Evolutionary conservation across 2,797 vertebrate genomes (phyloP), one percentile per base, ranked within the genome.

Genomic region (Pterois miles): DNA sequence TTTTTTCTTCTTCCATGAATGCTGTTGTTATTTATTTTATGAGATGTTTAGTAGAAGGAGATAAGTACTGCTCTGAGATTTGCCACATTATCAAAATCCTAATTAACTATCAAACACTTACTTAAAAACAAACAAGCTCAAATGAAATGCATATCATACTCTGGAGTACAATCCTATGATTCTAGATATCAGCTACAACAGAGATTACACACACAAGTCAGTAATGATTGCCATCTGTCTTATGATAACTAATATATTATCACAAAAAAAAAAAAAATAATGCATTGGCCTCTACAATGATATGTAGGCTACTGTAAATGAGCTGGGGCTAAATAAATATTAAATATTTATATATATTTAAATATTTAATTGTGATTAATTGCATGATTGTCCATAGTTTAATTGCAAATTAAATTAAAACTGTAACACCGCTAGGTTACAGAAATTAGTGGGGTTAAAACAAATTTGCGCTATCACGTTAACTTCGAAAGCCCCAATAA

Each of bases 51-150:
- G 23, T 8, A 48, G 40, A 5, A 9, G 34, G 65, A 81, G 56
- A 69, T 54, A 38, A 76, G 29, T 23, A 14, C 66, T 40, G 74
- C 62, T 72, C 52, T 76, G 74, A 82, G 83, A 52, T 85, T 76
- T 80, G 64, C 75, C 74, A 75, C 71, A 71, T 73, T 81, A 60
- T 34, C n/a, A 68, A 80, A 76, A 85, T 66, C 66, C 63, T 64
- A 82, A 88, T 86, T 76, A 86, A 64, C 16, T 4, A 33, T 38
- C 52, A 36, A 20, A 13, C 63, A 48, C 59, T 65, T 48, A 36
- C 9, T 46, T 20, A 23, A 65, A 67, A 60, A 40, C 63, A 38
- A 62, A 76, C 31, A 12, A n/a, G n/a, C 54, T 69, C 2, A 64
- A 54, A 53, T 68, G 27, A 18, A 75, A 59, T 50, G 5, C 27